Base-by-base conservation (phyloP, 2,113 vertebrate species). In the Strix aluco region DNA sequence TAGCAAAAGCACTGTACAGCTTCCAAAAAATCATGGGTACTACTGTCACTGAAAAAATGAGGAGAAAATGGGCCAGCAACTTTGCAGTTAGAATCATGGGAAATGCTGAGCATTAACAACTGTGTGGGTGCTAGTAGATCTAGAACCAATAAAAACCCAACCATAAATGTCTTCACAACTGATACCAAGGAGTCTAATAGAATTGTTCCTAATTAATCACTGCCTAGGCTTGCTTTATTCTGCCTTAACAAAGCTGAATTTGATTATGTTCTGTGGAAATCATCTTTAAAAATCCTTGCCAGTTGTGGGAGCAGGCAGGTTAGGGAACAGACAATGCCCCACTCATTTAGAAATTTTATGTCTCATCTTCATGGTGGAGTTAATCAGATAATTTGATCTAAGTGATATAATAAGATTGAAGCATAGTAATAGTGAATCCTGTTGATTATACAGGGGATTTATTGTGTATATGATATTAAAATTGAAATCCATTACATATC, bases 261-360 rank as follows among this genome's bases (percentile, higher is more conserved):
- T 90, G 18, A 58, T 40, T 55, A 34, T n/a, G 3, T 63, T 67
- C 25, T 58, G 15, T 49, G 63, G 13, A 84, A 75, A 29, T 27
- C 0, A 66, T 34, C 5, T 72, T 58, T 63, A 77, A 75, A 91
- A 77, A 34, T 83, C 5, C 18, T 32, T 81, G 14, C 21, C 14
- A 29, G 5, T 15, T 77, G 5, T 6, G 5, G 5, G 3, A 46
- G 44, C 44, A 46, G 44, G 44, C 44, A 46, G 12, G 2, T 27
- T 46, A 61, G 15, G 40, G 12, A 93, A 57, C 16, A 20, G 34
- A 70, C 2, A 86, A 47, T 0, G 0, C 6, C 25, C 1, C 3
- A 73, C 5, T 32, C 29, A 70, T 81, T 74, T 49, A 57, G 10
- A 8, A 81, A 66, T n/a, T 55, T 90, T 73, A 44, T 66, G 27